A percentile compares a stretch with the other conserved stretches of the same genome.
Conservation (phyloP, 2,888 invertebrate species). For the Prenolepis imparis region DNA sequence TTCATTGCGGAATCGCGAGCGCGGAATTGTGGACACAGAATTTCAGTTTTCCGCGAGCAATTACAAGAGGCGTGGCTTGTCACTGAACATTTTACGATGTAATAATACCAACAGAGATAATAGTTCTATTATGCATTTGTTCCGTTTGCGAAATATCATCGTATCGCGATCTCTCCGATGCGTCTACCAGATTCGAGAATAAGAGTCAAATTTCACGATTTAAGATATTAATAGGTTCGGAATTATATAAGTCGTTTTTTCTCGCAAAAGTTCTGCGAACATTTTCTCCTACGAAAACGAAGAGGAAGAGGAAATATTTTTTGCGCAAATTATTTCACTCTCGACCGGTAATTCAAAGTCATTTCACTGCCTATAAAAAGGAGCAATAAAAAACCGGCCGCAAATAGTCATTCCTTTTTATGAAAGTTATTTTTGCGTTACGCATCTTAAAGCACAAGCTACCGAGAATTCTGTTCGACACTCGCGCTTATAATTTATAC, state of each 20-base stretch:
- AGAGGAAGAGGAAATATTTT: conserved; percentile 56
- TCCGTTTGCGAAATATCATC: conserved; percentile 21
- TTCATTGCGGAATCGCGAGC: conserved; percentile 36
- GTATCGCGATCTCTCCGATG: neutral
- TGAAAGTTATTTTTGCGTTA: conserved; percentile 70
- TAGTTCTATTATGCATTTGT: conserved; percentile 32
- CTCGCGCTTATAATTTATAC: conserved; percentile 65
- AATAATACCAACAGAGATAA: neutral
- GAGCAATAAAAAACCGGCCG: conserved; percentile 61
- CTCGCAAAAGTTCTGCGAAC: conserved; percentile 57
- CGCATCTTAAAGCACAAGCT: conserved; percentile 63
- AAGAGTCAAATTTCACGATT: conserved; percentile 20
- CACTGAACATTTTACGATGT: conserved; percentile 12
- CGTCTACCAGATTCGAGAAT: neutral
- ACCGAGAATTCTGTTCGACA: conserved; percentile 28
- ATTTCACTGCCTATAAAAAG: conserved; percentile 67
- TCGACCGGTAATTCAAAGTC: conserved; percentile 61
- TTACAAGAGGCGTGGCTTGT: conserved; percentile 2
- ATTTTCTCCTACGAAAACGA: conserved; percentile 60
- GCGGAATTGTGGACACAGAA: neutral
- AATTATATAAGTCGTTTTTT: conserved; percentile 13
- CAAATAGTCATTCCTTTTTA: conserved; percentile 69
- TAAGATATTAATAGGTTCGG: neutral
- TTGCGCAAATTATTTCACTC: conserved; percentile 70
- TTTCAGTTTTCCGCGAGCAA: conserved; percentile 32